Percentiles rank a stretch among this genome's conserved stretches.
phyloP scores from a whole-genome alignment of 2,888 invertebrate species.

The Apocheima hispidaria region DNA sequence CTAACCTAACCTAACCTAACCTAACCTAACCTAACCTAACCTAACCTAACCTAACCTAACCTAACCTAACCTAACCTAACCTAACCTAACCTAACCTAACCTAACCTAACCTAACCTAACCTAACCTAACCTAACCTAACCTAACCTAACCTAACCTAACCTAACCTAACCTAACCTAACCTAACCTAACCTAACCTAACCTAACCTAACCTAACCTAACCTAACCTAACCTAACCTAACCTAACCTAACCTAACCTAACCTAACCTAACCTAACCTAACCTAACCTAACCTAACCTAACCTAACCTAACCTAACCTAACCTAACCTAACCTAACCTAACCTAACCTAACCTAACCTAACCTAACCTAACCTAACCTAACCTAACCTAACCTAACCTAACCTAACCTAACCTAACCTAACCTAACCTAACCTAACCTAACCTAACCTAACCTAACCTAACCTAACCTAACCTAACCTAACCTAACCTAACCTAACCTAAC shows the following conservation, averaged over 20 bases:
- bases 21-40: conserved; percentile 32
- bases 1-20: conserved; percentile 43
- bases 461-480: conserved; percentile 6
- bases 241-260: conserved; percentile 6
- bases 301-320: conserved; percentile 6
- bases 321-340: conserved; percentile 15
- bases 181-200: not conserved
- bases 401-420: not conserved
- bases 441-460: conserved; percentile 6
- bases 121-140: conserved; percentile 26
- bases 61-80: conserved; percentile 29
- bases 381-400: conserved; percentile 44
- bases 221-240: conserved; percentile 6
- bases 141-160: conserved; percentile 42
- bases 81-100: conserved; percentile 39
- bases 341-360: conserved; percentile 34
- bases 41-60: conserved; percentile 34
- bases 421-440: conserved; percentile 6
- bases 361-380: conserved; percentile 41
- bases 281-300: conserved; percentile 6
- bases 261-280: conserved; percentile 6
- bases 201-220: conserved; percentile 6
- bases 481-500: conserved; percentile 6
- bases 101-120: conserved; percentile 13
- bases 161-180: conserved; percentile 40